These are phyloP conservation scores for Dallia pectoralis DNA, from an alignment of 2,797 vertebrate species.

Conservation along the genomic window DNA sequence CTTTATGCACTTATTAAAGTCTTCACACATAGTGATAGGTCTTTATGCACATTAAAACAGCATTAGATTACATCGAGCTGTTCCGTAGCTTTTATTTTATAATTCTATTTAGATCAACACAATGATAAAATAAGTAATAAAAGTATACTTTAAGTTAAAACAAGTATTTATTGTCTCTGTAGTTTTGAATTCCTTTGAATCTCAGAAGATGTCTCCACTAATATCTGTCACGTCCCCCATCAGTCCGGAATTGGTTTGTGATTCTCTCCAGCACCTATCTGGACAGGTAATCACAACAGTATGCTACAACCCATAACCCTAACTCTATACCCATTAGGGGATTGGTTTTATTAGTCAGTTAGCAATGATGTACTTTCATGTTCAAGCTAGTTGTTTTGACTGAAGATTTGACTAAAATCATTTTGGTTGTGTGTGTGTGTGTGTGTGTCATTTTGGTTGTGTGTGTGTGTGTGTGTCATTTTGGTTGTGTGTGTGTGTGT, in stretches of 20 bases:
- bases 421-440: too few relatives aligned
- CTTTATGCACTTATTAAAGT: too few relatives aligned
- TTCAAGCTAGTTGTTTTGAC: too few relatives aligned
- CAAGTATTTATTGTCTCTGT: slow-evolving; percentile 14
- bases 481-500: too few relatives aligned
- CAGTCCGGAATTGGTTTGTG: slow-evolving; percentile 86
- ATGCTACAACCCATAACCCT: background rate
- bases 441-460: too few relatives aligned
- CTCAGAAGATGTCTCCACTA: slow-evolving; percentile 91
- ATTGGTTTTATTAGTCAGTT: background rate
- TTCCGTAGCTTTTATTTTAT: background rate
- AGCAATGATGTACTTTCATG: background rate
- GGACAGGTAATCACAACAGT: slow-evolving; percentile 86
- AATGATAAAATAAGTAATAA: background rate
- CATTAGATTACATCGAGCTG: background rate
- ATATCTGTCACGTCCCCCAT: slow-evolving; percentile 94
- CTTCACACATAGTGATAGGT: too few relatives aligned
- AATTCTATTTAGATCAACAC: background rate
- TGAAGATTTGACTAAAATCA: too few relatives aligned
- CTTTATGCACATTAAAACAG: too few relatives aligned
- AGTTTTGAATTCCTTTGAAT: slow-evolving; percentile 95
- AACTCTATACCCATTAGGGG: background rate
- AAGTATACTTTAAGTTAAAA: background rate
- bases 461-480: too few relatives aligned
- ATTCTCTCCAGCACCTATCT: slow-evolving; percentile 86